Evolutionary conservation across 2,888 invertebrate species (phyloP), one percentile per base, ranked within the genome.

Genomic region (Microplitis deprimator): DNA sequence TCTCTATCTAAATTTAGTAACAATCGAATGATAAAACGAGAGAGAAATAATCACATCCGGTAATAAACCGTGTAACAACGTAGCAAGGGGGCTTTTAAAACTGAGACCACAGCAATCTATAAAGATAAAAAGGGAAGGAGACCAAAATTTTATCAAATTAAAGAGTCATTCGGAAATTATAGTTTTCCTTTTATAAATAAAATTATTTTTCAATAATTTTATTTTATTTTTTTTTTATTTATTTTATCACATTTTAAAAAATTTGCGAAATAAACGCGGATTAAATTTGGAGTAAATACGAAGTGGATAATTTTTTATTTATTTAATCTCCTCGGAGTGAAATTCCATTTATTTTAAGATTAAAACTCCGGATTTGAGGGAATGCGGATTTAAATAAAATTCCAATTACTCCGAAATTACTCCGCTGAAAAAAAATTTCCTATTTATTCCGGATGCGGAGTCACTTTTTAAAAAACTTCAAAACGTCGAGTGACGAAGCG

Each of bases 1-100:
- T 72, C 29, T 73, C 50, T 50, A 13, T 67, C 50, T 39, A 17
- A 38, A 72, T 62, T 39, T n/a, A 62, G 61, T 13, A 60, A 59
- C 59, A 10, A 62, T 38, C 10, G 41, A 73, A 70, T 64, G 59
- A 77, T 77, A 69, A 39, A 67, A 68, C 73, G 71, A 74, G 76
- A 73, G 73, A 74, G 68, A 73, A 77, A 77, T 73, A 41, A 75
- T 77, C 76, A 76, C 73, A 41, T 40, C 29, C 62, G 70, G 75
- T 80, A 79, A 80, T 80, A 79, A 70, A 74, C 60, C 77, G 79
- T 77, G 77, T 80, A 80, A 80, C 70, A 50, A 75, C 73, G 60
- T 50, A n/a, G 39, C 64, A 41, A 65, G 64, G 64, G 73, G 64
- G 13, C 60, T n/a, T 62, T 10, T 20, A 72, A 39, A 7, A 38